Evolutionary conservation across 2,888 invertebrate genomes (phyloP).

Genomic region (Blastobasis lacticolella): DNA sequence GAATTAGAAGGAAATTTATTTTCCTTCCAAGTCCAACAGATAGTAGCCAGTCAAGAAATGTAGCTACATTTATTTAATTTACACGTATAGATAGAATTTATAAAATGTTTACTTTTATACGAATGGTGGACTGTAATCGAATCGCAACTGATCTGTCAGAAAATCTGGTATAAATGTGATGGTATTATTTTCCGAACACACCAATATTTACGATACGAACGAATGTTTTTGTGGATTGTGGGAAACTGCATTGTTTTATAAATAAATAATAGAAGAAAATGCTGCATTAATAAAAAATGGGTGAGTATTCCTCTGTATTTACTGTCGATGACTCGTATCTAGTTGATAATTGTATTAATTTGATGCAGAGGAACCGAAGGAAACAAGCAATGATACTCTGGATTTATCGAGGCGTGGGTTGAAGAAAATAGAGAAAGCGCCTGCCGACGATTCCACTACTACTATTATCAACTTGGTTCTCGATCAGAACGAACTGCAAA

Average conservation of each 20-base stretch:
- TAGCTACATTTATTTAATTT: too few relatives aligned
- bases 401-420: constrained; percentile 86
- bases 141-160: too few relatives aligned
- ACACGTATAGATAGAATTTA: too few relatives aligned
- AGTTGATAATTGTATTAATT: background rate
- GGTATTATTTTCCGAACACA: background rate
- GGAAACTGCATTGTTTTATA: constrained; percentile 25
- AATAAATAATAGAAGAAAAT: constrained; percentile 44
- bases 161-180: too few relatives aligned
- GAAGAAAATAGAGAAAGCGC: constrained; percentile 86
- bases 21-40: too few relatives aligned
- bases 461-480: constrained; percentile 81
- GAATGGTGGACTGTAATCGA: too few relatives aligned
- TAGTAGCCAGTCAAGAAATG: too few relatives aligned
- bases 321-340: constrained; percentile 4
- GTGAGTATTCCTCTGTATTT: constrained; percentile 17
- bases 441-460: constrained; percentile 78
- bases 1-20: too few relatives aligned
- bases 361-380: constrained; percentile 18
- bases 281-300: constrained; percentile 38
- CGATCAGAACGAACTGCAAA: constrained; percentile 90
- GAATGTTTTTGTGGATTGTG: constrained; percentile 44
- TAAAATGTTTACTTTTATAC: too few relatives aligned
- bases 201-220: constrained; percentile 17
- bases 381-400: constrained; percentile 68